A percentile compares a stretch with the other conserved stretches of the same genome.
phyloP scores from a whole-genome alignment of 2,113 vertebrate species.

The Stigmatopora nigra region DNA sequence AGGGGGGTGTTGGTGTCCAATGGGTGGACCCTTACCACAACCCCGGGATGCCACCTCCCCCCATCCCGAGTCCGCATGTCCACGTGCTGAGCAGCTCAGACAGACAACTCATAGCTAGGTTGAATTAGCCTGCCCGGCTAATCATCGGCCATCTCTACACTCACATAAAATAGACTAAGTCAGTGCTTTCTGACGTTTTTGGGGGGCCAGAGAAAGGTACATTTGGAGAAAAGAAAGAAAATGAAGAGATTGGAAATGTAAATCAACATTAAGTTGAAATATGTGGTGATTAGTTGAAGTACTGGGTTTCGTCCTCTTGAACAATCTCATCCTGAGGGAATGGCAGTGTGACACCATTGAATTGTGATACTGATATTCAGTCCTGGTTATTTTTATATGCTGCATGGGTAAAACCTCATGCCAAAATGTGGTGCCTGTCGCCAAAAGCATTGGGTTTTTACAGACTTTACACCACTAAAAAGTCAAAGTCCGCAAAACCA shows the following conservation, averaged over 20 bases:
- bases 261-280: not conserved
- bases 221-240: not conserved
- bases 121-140: constrained; percentile 47
- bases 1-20: constrained; percentile 24
- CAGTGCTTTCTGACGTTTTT: not conserved
- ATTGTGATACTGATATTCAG: no score
- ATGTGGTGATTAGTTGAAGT: not conserved
- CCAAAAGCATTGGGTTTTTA: no score
- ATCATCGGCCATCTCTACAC: constrained; percentile 39
- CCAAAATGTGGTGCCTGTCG: no score
- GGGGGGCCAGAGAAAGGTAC: not conserved
- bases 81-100: constrained; percentile 65
- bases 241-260: not conserved
- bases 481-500: no score
- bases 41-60: constrained; percentile 30
- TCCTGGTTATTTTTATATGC: no score
- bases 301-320: not conserved
- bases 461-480: no score
- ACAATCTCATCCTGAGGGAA: not conserved
- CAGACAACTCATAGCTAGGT: constrained; percentile 57
- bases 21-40: constrained; percentile 17
- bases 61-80: constrained; percentile 42
- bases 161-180: not conserved
- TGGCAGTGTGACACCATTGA: not conserved
- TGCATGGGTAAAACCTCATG: no score